Evolutionary conservation across 2,888 invertebrate genomes (phyloP).

Genomic region (Plebejus melissa): DNA sequence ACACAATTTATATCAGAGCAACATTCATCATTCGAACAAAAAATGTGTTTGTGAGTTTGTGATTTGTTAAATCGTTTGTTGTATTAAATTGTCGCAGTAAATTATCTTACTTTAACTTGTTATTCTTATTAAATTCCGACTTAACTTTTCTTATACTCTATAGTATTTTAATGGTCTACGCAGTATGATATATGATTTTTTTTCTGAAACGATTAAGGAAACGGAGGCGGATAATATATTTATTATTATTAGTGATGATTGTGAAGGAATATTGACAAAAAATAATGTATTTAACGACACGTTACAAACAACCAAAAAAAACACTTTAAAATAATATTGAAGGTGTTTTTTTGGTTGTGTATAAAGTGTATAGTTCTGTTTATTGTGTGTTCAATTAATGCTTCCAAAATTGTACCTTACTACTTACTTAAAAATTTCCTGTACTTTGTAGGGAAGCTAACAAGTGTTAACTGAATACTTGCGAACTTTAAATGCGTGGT

Average conservation of each 20-base stretch:
- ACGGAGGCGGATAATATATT: not conserved
- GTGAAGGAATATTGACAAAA: no score
- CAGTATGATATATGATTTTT: not conserved
- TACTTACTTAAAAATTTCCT: no score
- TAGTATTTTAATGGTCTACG: not conserved
- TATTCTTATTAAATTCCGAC: not conserved
- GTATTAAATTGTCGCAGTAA: constrained; percentile 22
- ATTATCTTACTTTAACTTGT: not conserved
- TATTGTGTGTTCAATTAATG: no score
- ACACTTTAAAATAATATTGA: no score
- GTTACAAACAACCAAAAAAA: no score
- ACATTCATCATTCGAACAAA: constrained; percentile 29
- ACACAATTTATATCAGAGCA: constrained; percentile 28
- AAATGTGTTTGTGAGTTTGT: constrained; percentile 26
- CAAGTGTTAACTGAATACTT: not conserved
- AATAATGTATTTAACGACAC: no score
- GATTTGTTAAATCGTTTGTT: constrained; percentile 25
- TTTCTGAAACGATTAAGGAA: no score
- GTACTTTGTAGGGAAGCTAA: not conserved
- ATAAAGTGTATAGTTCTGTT: no score
- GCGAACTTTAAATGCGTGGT: not conserved
- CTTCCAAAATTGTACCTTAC: no score
- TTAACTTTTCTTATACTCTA: not conserved
- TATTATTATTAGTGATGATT: no score
- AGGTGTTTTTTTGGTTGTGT: no score